Evolutionary conservation across 2,113 vertebrate genomes (phyloP), one percentile per base, ranked within the genome.

Genomic region (Hiodon tergisus): DNA sequence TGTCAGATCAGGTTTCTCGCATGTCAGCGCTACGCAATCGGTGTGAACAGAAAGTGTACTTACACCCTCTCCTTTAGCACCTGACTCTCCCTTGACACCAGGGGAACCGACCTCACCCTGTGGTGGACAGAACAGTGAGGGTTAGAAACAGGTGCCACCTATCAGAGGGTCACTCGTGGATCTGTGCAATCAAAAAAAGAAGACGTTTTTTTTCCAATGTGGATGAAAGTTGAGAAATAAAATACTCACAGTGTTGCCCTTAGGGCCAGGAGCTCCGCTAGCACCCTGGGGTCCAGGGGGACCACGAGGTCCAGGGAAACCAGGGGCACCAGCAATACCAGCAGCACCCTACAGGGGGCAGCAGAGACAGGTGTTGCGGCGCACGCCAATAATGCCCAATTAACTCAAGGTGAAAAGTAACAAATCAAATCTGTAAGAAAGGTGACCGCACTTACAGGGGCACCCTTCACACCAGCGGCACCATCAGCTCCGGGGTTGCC

Each of bases 261-360:
- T 99, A 85, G 96, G 89, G 74, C 97, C 97, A 0, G 94, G 90
- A 84, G 92, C 84, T 69, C 96, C 97, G 1, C 84, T 88, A 85
- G 95, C 87, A 71, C 97, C 97, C 78, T 96, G 92, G 72, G 94
- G 81, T 87, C 97, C 97, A 50, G 96, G 84, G 83, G 97, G 94
- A 80, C 97, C 97, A 76, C 97, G 95, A 66, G 97, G 95, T 83
- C 97, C 97, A 0, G 97, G 97, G 90, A 99, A 98, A 55, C 96
- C 97, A 4, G 96, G 96, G 85, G 96, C 95, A n/a, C 97, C 97
- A 86, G 96, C 93, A 84, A 94, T 94, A 83, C 97, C 97, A 31
- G 95, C 88, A 91, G 94, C 87, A 17, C 97, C 97, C 97, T 99
- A 85, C 69, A 81, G 90, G 85, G 81, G 86, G 86, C 84, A 86